A percentile compares a stretch with the other conserved stretches of the same genome.
These are phyloP conservation scores for Lutra lutra DNA, from an alignment of 2,797 vertebrate genomes.

Conservation along the genomic window DNA sequence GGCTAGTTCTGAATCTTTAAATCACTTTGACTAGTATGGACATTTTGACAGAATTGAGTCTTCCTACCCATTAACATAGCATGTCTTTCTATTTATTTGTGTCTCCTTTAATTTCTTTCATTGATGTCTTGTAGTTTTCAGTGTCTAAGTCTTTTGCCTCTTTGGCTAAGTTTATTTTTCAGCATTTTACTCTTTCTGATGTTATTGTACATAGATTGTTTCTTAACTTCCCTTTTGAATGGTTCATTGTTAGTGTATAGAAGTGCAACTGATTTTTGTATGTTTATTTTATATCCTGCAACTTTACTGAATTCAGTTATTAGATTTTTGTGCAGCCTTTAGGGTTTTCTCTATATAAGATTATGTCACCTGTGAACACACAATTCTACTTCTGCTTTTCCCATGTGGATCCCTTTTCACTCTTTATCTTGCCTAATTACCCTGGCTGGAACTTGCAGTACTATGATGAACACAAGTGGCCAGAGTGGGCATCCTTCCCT, in stretches of 20 bases:
- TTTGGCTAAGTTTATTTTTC: not conserved
- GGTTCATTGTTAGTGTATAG: not conserved
- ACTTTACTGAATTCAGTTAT: not conserved
- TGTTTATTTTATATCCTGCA: not conserved
- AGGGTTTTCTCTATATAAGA: not conserved
- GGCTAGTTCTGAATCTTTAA: not conserved
- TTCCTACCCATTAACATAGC: not conserved
- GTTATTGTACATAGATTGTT: not conserved
- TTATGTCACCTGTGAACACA: not conserved
- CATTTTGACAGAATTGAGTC: not conserved
- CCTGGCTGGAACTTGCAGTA: not conserved
- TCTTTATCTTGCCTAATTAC: not conserved
- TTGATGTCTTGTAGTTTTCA: not conserved
- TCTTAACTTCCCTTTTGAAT: slow-evolving; percentile 6
- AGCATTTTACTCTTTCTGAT: slow-evolving; percentile 10
- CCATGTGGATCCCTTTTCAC: not conserved
- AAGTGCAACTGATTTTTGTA: not conserved
- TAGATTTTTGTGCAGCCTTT: not conserved
- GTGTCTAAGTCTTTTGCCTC: not conserved
- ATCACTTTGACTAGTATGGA: not conserved
- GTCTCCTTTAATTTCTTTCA: not conserved
- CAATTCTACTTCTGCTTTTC: not conserved
- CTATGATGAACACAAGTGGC: not conserved
- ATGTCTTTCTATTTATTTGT: not conserved
- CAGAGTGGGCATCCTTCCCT: not conserved